These are phyloP conservation scores for Lophochroa leadbeateri DNA, from an alignment of 2,113 vertebrate genomes.

Conservation along the genomic window DNA sequence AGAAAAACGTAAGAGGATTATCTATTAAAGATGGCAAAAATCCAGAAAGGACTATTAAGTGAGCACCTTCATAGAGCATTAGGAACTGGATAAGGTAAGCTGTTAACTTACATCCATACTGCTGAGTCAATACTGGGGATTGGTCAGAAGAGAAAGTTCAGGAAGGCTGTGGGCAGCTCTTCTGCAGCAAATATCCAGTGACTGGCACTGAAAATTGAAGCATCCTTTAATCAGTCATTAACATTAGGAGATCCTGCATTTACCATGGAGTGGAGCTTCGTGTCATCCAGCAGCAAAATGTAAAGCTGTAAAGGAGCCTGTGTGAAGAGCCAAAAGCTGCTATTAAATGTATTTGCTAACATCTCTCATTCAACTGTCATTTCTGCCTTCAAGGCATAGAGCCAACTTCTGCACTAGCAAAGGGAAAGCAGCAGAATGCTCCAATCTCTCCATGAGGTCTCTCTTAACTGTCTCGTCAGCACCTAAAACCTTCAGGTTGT, in stretches of 20 bases:
- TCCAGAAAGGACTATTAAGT: neutral
- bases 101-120: neutral
- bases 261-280: neutral
- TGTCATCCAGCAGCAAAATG: neutral
- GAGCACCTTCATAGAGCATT: neutral
- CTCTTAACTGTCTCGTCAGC: fast-evolving
- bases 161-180: neutral
- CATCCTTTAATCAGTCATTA: neutral
- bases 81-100: neutral
- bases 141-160: neutral
- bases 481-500: neutral
- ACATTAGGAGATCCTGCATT: neutral
- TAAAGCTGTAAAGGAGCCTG: neutral
- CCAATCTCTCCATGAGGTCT: neutral
- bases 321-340: neutral
- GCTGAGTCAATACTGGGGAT: neutral
- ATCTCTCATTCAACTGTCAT: neutral
- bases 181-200: neutral
- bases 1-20: neutral
- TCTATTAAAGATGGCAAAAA: neutral
- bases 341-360: neutral
- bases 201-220: neutral
- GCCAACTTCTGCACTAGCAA: neutral
- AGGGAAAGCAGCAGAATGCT: neutral
- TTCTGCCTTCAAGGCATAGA: neutral